phyloP scores from a whole-genome alignment of 2,797 vertebrate species.

The Enteromius anoplus region DNA sequence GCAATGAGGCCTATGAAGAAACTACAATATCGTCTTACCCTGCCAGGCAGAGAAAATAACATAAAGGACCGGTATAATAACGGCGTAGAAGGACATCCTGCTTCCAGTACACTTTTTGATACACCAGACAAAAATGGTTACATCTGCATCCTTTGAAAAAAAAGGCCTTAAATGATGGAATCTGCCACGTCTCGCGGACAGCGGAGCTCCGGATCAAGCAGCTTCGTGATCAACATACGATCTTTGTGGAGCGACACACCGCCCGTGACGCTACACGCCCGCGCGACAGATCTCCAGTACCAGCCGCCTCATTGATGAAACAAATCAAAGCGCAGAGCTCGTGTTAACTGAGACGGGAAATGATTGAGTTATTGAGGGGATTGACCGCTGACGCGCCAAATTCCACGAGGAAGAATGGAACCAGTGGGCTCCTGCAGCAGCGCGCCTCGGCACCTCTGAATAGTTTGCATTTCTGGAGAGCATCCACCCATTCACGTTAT shows the following conservation, averaged over 20 bases:
- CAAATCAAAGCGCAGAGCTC: background rate
- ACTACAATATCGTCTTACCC: conserved; percentile 70
- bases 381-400: background rate
- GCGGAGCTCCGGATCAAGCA: conserved; percentile 45
- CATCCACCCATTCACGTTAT: background rate
- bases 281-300: background rate
- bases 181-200: conserved; percentile 16
- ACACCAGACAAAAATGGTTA: conserved; percentile 2
- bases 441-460: background rate
- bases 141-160: conserved; percentile 30
- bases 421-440: background rate
- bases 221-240: conserved; percentile 50
- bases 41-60: conserved; percentile 70
- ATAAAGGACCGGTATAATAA: conserved; percentile 68
- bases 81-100: conserved; percentile 68
- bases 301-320: conserved; percentile 1
- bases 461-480: background rate
- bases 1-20: conserved; percentile 62
- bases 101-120: conserved; percentile 34
- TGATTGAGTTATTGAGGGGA: background rate
- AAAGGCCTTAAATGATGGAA: background rate
- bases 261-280: conserved; percentile 60
- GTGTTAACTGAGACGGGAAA: background rate
- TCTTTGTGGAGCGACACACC: conserved; percentile 69
- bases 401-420: conserved; percentile 17